Conservation (phyloP, 2,888 invertebrate species). For the Zhengitettix transpicula region DNA sequence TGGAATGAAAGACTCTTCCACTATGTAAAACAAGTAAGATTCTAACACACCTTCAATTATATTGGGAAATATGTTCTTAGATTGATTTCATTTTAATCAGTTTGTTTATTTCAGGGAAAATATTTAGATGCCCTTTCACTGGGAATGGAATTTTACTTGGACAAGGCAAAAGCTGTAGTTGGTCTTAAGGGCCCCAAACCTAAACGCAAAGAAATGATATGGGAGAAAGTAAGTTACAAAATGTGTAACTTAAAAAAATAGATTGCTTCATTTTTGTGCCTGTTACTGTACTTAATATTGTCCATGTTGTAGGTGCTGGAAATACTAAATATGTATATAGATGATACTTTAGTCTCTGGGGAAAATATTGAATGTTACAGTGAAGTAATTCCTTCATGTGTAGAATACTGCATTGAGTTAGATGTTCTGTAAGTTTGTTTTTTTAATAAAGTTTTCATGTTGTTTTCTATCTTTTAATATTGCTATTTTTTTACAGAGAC, state of each 20-base stretch:
- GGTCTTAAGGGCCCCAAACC: slow-evolving; percentile 34
- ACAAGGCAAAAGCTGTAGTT: slow-evolving; percentile 41
- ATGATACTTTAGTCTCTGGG: slow-evolving; percentile 16
- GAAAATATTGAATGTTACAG: slow-evolving; percentile 13
- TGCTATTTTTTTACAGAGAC: slow-evolving; percentile 19
- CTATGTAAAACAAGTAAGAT: slow-evolving; percentile 29
- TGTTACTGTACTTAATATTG: no score
- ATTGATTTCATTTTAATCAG: neutral
- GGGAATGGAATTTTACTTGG: slow-evolving; percentile 41
- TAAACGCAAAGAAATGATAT: slow-evolving; percentile 26
- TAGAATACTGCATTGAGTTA: slow-evolving; percentile 30
- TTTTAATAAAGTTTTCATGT: neutral
- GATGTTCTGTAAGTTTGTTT: slow-evolving; percentile 30
- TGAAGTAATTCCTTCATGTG: slow-evolving; percentile 29
- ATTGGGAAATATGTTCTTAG: neutral
- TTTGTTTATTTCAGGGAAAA: slow-evolving; percentile 23
- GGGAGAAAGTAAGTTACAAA: slow-evolving; percentile 21
- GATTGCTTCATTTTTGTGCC: no score
- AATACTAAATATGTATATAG: slow-evolving; percentile 22
- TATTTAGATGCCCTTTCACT: slow-evolving; percentile 40
- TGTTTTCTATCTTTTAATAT: neutral
- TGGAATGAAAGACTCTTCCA: slow-evolving; percentile 51
- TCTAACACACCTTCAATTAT: neutral
- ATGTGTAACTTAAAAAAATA: no score
- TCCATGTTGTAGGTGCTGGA: slow-evolving; percentile 19